Evolutionary conservation across 2,888 invertebrate species (phyloP), one percentile per base, ranked within the genome.

Genomic region (Nematopogon swammerdamellus): DNA sequence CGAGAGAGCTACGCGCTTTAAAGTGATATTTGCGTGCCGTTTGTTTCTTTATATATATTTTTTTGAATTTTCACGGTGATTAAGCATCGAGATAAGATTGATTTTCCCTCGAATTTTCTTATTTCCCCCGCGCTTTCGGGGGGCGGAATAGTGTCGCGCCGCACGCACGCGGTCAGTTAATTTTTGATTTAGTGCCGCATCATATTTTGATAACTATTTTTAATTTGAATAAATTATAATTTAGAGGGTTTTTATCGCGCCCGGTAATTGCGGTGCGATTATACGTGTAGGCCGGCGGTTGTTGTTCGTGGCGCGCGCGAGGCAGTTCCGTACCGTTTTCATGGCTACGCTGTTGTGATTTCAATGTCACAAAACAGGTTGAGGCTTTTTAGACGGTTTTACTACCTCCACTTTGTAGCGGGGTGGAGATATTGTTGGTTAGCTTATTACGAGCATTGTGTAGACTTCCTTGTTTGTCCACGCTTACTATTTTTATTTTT

Each of bases 211-310:
- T 77, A 77, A 79, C 75, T 79, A 76, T 77, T 79, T 79, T 79
- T 79, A 79, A 79, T 77, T 77, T 79, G 79, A 79, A 79, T 79
- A 79, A 76, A 79, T 79, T 79, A 79, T 76, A 70, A 75, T 76
- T 75, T 72, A 72, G 72, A 70, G 64, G 67, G 36, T 36, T 64
- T 65, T 68, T 75, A 74, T 76, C 73, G 74, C n/a, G 45, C 57
- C 62, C 62, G n/a, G 61, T 65, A 70, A 74, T 72, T 67, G 67
- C 61, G 59, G 65, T 60, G 61, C 65, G 72, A 73, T 70, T 72
- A 68, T 61, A 65, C 67, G 36, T 6, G 36, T 36, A 8, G 36
- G 36, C n/a, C 36, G 25, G 25, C 10, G 25, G 25, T 4, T n/a
- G n/a, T n/a, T 6, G 25, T 25, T 25, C 25, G 25, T 25, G 25